Evolutionary conservation across 1,140 invertebrate species (phyloP), one percentile per base, ranked within the genome.

Genomic region (Leptonema lineaticorne): DNA sequence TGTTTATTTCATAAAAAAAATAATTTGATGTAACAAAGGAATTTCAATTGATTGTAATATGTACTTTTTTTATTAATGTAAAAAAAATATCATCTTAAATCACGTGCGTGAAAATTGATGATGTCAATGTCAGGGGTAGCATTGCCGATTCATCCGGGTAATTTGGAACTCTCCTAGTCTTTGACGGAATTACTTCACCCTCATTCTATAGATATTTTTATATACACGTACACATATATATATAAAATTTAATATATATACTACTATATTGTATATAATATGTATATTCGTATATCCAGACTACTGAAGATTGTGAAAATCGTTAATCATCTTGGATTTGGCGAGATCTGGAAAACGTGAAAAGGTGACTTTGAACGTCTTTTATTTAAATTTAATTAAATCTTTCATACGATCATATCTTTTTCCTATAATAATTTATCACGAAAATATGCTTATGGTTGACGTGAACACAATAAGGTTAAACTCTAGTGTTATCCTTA

Each of bases 91-190:
- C 7, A 37, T n/a, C 30, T 18, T 53, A 9, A 53, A 26, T 53
- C 48, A 53, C 50, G 27, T n/a, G n/a, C 50, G 27, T 53, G 22
- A 24, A 53, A 53, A 53, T 53, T 53, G 50, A 53, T 53, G 50
- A 53, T 53, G 50, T 53, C 50, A 24, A 24, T 11, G 37, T 41
- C 37, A 41, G 11, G 4, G n/a, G 18, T 22, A 24, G 20, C 50
- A 24, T 53, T 53, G 50, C 50, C 50, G 50, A 53, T 53, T 53
- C 50, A 53, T 53, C 50, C 50, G 50, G 50, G 50, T 24, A 53
- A 53, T 53, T 53, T 53, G 27, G 50, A 53, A 20, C 50, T 22
- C 9, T 22, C 22, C 22, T 2, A 53, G 50, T 53, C n/a, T n/a
- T 53, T 26, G 50, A 53, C 50, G 50, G 24, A 24, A 53, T 53